Conservation (phyloP, 2,113 vertebrate genomes). For the Tychaedon coryphoeus region DNA sequence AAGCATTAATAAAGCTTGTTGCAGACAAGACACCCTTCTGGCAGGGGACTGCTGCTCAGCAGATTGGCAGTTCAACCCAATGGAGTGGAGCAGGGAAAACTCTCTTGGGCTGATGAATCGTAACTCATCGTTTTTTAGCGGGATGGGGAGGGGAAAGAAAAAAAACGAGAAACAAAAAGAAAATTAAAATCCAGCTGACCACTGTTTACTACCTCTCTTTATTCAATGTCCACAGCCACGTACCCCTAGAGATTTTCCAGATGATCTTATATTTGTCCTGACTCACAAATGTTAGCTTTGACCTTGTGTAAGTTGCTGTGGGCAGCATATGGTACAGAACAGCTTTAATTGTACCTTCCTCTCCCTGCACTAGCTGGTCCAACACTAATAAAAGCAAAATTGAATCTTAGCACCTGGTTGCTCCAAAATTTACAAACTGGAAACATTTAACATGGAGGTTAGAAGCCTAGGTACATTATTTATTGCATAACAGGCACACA, state of each 20-base stretch:
- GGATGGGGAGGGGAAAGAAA: neutral
- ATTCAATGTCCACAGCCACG: neutral
- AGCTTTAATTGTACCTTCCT: slow-evolving; percentile 83
- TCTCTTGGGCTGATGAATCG: slow-evolving; percentile 44
- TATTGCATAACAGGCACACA: neutral
- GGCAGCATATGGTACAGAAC: slow-evolving; percentile 82
- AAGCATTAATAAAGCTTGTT: slow-evolving; percentile 78
- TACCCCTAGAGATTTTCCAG: slow-evolving; percentile 69
- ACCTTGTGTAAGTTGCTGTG: slow-evolving; percentile 72
- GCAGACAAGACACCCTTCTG: slow-evolving; percentile 41
- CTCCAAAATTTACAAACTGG: neutral
- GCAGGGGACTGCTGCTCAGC: slow-evolving; percentile 2
- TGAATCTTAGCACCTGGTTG: neutral
- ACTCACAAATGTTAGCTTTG: slow-evolving; percentile 65
- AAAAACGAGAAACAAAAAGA: neutral
- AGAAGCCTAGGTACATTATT: neutral
- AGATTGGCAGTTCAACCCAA: slow-evolving; percentile 51
- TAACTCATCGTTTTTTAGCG: neutral
- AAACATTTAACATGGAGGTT: neutral
- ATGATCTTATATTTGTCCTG: slow-evolving; percentile 77
- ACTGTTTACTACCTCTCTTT: slow-evolving; percentile 20
- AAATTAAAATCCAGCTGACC: slow-evolving; percentile 3
- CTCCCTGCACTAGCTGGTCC: slow-evolving; percentile 72
- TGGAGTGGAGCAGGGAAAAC: slow-evolving; percentile 45
- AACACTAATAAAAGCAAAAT: slow-evolving; percentile 59